Percentiles rank a stretch among this genome's conserved stretches.
Conservation (phyloP, 2,888 invertebrate species). For the Sisyra nigra region DNA sequence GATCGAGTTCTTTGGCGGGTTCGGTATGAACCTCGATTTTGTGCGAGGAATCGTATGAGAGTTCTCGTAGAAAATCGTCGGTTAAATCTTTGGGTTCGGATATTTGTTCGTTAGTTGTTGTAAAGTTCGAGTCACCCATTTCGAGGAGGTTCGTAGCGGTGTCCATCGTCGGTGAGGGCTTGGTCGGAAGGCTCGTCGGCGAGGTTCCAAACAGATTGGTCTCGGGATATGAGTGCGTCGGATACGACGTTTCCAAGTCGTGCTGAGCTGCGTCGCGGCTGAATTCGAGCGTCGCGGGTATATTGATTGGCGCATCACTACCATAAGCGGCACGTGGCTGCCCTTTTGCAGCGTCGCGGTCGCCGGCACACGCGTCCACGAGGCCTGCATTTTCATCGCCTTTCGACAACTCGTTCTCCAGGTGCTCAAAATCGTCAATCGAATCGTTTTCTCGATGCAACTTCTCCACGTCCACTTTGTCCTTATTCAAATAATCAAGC, state of each 20-base stretch:
- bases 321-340: slow-evolving; percentile 26
- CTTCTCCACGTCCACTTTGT: not conserved
- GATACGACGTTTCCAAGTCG: slow-evolving; percentile 5
- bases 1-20: slow-evolving; percentile 6
- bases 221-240: not conserved
- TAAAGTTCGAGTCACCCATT: slow-evolving; percentile 18
- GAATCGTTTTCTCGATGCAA: slow-evolving; percentile 43
- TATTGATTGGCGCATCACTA: slow-evolving; percentile 19
- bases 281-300: slow-evolving; percentile 18
- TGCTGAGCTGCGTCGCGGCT: slow-evolving; percentile 13
- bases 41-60: slow-evolving; percentile 9
- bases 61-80: slow-evolving; percentile 9
- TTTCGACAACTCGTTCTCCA: slow-evolving; percentile 41
- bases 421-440: slow-evolving; percentile 57
- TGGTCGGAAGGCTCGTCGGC: slow-evolving; percentile 1
- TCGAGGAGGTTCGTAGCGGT: slow-evolving; percentile 21
- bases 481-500: not conserved
- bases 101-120: not conserved
- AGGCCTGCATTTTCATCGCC: slow-evolving; percentile 16
- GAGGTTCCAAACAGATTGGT: slow-evolving; percentile 1
- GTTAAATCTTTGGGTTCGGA: slow-evolving; percentile 19
- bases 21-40: not conserved
- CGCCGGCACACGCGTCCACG: slow-evolving; percentile 13
- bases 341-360: slow-evolving; percentile 16
- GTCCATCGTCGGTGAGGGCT: slow-evolving; percentile 19